A percentile compares a stretch with the other conserved stretches of the same genome.
Conservation (phyloP, 2,888 invertebrate genomes). For the Agrotis puta region DNA sequence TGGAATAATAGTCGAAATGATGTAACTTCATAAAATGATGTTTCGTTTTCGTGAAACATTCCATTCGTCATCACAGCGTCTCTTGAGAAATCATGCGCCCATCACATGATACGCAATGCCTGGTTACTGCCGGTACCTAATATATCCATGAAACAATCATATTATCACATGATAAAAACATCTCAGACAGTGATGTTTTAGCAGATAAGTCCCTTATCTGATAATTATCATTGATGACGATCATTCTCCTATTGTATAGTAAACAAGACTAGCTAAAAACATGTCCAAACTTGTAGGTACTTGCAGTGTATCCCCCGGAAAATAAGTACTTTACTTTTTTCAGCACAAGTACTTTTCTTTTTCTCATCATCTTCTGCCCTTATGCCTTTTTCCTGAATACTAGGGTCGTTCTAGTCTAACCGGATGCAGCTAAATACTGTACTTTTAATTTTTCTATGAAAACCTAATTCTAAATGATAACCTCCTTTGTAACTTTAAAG, state of each 20-base stretch:
- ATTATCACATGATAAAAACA: conserved; percentile 55
- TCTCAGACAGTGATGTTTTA: conserved; percentile 50
- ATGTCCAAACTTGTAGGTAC: background rate
- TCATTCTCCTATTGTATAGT: conserved; percentile 11
- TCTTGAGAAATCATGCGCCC: conserved; percentile 32
- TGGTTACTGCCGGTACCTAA: conserved; percentile 25
- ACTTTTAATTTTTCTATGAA: too few relatives aligned
- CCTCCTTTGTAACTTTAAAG: too few relatives aligned
- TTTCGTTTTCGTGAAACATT: background rate
- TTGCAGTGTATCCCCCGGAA: background rate
- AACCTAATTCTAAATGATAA: too few relatives aligned
- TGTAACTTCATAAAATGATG: background rate
- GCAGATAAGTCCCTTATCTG: conserved; percentile 51
- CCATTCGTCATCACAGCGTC: background rate
- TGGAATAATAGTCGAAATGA: too few relatives aligned
- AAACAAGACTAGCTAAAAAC: conserved; percentile 18
- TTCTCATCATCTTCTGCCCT: too few relatives aligned
- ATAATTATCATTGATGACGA: conserved; percentile 53
- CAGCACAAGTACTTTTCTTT: too few relatives aligned
- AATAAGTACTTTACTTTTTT: too few relatives aligned
- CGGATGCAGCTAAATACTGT: too few relatives aligned
- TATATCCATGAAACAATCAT: conserved; percentile 49
- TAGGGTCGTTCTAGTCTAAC: too few relatives aligned
- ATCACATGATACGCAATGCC: conserved; percentile 58
- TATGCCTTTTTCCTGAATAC: too few relatives aligned